Evolutionary conservation across 2,888 invertebrate genomes (phyloP).

Genomic region (Noctua pronuba): DNA sequence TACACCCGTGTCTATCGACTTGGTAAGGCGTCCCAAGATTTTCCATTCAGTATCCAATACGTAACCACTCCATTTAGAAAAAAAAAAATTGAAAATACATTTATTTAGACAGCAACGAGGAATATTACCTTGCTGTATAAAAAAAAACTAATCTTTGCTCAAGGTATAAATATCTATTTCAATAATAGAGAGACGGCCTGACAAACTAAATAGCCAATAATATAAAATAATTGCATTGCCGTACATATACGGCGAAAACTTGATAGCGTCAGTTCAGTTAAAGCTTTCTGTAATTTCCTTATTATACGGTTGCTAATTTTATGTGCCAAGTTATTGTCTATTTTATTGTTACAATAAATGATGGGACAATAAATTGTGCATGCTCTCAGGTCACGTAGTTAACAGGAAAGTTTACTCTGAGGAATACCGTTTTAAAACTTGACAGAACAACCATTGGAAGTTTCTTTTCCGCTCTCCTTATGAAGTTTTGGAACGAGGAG

Average conservation of each 20-base stretch:
- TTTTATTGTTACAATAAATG: conserved; percentile 31
- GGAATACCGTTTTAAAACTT: neutral
- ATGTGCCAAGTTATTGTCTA: neutral
- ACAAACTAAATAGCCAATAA: neutral
- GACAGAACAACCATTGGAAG: neutral
- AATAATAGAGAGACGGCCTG: neutral
- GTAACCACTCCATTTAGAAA: neutral
- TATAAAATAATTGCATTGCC: neutral
- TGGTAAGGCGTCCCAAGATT: too few relatives aligned
- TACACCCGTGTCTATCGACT: neutral
- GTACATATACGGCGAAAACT: neutral
- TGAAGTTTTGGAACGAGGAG: neutral
- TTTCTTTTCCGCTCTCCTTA: neutral
- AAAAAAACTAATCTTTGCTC: neutral
- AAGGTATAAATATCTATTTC: neutral
- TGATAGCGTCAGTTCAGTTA: neutral
- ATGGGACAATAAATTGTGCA: conserved; percentile 3
- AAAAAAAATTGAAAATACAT: neutral
- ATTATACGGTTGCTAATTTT: conserved; percentile 18
- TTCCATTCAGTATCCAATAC: neutral
- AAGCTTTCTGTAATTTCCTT: conserved; percentile 15
- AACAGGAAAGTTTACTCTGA: neutral
- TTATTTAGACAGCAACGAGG: neutral
- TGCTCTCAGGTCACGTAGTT: neutral
- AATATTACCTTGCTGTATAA: neutral